Percentiles rank a stretch among this genome's conserved stretches.
phyloP scores from a whole-genome alignment of 2,113 vertebrate genomes.

The Dromas ardeola region DNA sequence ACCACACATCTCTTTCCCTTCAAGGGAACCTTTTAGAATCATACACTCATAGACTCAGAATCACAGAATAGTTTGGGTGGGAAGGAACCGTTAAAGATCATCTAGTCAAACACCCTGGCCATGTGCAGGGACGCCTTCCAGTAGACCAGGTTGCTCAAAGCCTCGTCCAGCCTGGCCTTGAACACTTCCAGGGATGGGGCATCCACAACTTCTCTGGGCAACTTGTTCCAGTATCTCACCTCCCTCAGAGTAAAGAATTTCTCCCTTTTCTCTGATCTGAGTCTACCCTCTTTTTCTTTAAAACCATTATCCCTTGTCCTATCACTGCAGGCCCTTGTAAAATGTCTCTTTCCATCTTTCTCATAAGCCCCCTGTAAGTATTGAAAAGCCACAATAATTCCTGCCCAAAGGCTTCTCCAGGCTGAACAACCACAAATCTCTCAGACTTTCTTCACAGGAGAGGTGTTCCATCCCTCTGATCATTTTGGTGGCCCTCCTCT shows the following conservation, averaged over 20 bases:
- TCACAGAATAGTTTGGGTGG: background rate
- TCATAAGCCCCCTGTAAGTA: background rate
- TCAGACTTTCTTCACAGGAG: background rate
- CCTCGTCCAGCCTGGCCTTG: background rate
- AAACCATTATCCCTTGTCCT: background rate
- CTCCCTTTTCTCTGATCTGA: background rate
- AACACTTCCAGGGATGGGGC: background rate
- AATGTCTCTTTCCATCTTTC: background rate
- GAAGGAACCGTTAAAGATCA: background rate
- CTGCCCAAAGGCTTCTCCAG: background rate
- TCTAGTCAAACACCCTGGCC: rapidly evolving
- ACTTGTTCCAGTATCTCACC: background rate
- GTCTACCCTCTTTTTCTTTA: background rate
- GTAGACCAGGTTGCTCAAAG: background rate
- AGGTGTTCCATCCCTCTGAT: background rate
- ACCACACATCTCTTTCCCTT: background rate
- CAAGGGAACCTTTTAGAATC: background rate
- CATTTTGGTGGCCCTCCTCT: background rate
- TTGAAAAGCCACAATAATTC: background rate
- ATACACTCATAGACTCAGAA: background rate
- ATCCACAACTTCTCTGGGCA: background rate
- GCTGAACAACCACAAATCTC: background rate
- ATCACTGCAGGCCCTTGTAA: background rate
- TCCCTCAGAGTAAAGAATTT: background rate
- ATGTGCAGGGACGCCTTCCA: background rate